Percentiles rank a stretch among this genome's conserved stretches.
Conservation (phyloP, 1,140 invertebrate genomes). For the Riptortus pedestris region DNA sequence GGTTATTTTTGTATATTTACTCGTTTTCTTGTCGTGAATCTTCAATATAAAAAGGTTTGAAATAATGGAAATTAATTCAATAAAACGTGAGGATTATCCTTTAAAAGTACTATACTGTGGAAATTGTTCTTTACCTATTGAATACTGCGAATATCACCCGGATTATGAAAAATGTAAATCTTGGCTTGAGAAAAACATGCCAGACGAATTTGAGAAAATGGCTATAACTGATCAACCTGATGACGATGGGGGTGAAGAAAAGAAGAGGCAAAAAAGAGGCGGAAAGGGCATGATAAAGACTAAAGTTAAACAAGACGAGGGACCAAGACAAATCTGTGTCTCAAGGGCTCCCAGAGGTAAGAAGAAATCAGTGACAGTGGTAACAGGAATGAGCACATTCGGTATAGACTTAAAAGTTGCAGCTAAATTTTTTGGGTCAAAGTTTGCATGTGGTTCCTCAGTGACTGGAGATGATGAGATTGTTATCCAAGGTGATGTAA, state of each 20-base stretch:
- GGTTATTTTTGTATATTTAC: too few species aligned
- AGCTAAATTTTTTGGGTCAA: constrained; percentile 93
- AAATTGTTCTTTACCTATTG: constrained; percentile 86
- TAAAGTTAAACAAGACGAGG: constrained; percentile 57
- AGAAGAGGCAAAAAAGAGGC: constrained; percentile 75
- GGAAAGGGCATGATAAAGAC: constrained; percentile 68
- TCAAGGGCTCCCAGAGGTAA: constrained; percentile 90
- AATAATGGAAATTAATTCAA: background rate
- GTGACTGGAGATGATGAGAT: constrained; percentile 98
- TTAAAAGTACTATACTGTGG: constrained; percentile 87
- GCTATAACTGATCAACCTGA: constrained; percentile 37
- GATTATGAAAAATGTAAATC: constrained; percentile 95
- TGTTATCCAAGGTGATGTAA: constrained; percentile 96
- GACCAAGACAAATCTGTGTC: constrained; percentile 52
- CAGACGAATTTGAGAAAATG: constrained; percentile 82
- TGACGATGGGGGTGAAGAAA: constrained; percentile 59
- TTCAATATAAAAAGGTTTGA: too few species aligned
- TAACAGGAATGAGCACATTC: constrained; percentile 77
- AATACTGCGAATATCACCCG: constrained; percentile 98
- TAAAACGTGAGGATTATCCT: constrained; percentile 51
- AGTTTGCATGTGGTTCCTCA: constrained; percentile 97
- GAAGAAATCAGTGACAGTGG: constrained; percentile 95
- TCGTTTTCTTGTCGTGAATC: too few species aligned
- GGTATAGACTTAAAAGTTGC: constrained; percentile 97
- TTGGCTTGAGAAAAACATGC: constrained; percentile 91